A percentile compares a stretch with the other conserved stretches of the same genome.
Evolutionary conservation across 2,888 invertebrate species (phyloP).

Genomic region (Aproaerema taeniolella): DNA sequence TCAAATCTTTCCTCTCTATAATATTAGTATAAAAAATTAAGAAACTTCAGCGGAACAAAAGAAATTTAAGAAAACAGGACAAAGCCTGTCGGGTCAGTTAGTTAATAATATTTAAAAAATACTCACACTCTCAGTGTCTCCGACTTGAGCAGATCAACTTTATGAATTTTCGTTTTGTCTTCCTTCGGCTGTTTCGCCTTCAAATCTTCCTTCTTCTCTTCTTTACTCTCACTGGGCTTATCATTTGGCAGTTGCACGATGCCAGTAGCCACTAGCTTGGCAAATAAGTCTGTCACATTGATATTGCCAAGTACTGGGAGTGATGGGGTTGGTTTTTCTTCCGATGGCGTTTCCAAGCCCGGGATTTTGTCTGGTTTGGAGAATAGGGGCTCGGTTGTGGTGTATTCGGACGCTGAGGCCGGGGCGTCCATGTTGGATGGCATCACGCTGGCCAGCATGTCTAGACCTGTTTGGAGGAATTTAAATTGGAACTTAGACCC

Average conservation of each 20-base stretch:
- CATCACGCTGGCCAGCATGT: slow-evolving; percentile 81
- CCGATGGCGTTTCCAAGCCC: slow-evolving; percentile 48
- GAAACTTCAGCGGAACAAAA: too few relatives aligned
- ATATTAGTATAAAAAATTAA: too few relatives aligned
- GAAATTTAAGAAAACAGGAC: too few relatives aligned
- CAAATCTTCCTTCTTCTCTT: slow-evolving; percentile 31
- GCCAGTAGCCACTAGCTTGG: slow-evolving; percentile 89
- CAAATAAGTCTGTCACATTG: slow-evolving; percentile 90
- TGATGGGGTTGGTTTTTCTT: slow-evolving; percentile 40
- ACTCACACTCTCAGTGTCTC: slow-evolving; percentile 86
- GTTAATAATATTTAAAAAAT: too few relatives aligned
- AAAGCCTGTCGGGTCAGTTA: too few relatives aligned
- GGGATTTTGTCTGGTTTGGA: slow-evolving; percentile 49
- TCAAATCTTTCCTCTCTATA: too few relatives aligned
- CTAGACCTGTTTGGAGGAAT: slow-evolving; percentile 63
- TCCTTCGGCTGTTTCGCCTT: slow-evolving; percentile 40
- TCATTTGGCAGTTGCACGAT: slow-evolving; percentile 45
- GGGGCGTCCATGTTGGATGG: slow-evolving; percentile 76
- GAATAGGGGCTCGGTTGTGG: slow-evolving; percentile 64
- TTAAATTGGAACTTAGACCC: too few relatives aligned
- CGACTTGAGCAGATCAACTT: slow-evolving; percentile 81
- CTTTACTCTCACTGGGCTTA: slow-evolving; percentile 31
- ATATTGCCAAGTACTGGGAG: slow-evolving; percentile 56
- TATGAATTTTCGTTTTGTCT: slow-evolving; percentile 69
- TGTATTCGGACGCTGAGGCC: slow-evolving; percentile 75